These are phyloP conservation scores for Xanthia icteritia DNA, from an alignment of 2,888 invertebrate genomes.

Conservation along the genomic window DNA sequence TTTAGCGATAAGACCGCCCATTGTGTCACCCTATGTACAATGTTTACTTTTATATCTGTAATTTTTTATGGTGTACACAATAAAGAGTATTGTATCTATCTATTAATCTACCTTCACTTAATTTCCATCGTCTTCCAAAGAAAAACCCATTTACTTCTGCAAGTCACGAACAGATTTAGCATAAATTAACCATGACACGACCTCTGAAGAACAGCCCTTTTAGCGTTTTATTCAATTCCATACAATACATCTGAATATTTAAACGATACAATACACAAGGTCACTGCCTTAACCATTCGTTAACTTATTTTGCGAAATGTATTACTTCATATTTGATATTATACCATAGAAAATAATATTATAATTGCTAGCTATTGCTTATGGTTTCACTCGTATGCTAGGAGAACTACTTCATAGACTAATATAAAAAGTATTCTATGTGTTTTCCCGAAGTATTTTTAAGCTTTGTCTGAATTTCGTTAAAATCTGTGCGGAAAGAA, in stretches of 20 bases:
- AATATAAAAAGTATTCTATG: no score
- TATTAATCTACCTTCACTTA: background rate
- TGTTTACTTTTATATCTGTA: no score
- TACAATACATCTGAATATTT: slow-evolving; percentile 10
- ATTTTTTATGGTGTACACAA: no score
- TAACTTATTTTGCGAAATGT: slow-evolving; percentile 3
- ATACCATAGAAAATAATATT: background rate
- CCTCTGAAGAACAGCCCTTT: background rate
- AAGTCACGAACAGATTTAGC: slow-evolving; percentile 12
- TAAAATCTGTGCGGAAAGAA: no score
- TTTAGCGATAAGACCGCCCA: no score
- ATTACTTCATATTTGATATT: slow-evolving; percentile 2
- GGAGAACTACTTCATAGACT: background rate
- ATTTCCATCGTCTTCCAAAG: background rate
- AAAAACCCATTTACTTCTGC: background rate
- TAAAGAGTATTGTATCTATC: no score
- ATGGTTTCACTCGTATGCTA: background rate
- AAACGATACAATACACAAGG: slow-evolving; percentile 20
- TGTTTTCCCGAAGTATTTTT: background rate
- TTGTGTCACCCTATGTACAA: no score
- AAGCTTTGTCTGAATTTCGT: background rate
- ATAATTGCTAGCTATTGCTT: background rate
- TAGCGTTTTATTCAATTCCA: slow-evolving; percentile 16
- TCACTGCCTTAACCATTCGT: slow-evolving; percentile 1
- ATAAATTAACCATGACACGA: slow-evolving; percentile 14